A percentile compares a stretch with the other conserved stretches of the same genome.
Evolutionary conservation across 2,797 vertebrate species (phyloP).

Genomic region (Pangasius krempfi): DNA sequence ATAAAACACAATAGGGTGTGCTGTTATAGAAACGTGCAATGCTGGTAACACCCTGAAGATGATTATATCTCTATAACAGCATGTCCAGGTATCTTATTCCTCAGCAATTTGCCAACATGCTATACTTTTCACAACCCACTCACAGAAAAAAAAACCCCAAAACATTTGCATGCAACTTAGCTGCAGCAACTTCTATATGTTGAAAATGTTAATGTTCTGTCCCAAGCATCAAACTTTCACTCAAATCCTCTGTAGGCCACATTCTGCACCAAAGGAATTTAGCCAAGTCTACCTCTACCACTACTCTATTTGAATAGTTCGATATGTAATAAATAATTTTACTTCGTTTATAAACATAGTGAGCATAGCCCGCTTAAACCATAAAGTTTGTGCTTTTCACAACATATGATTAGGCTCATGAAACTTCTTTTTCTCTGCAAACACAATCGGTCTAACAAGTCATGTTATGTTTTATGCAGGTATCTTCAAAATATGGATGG

Average conservation of each 20-base stretch:
- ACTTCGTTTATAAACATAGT: background rate
- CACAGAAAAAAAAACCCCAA: background rate
- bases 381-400: background rate
- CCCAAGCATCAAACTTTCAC: background rate
- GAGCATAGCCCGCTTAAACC: background rate
- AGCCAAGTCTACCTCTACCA: background rate
- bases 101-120: background rate
- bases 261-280: background rate
- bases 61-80: slow-evolving; percentile 4
- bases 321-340: background rate
- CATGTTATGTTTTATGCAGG: background rate
- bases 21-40: background rate
- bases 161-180: background rate
- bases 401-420: background rate
- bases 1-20: background rate
- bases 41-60: slow-evolving; percentile 5
- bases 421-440: background rate
- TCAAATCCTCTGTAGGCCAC: too few species aligned
- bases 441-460: background rate
- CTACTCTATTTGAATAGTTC: background rate
- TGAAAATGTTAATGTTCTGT: background rate
- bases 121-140: slow-evolving; percentile 5
- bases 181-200: too few species aligned
- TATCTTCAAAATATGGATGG: background rate
- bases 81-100: background rate